Percentiles rank a stretch among this genome's conserved stretches.
These are phyloP conservation scores for Plusia festucae DNA, from an alignment of 2,888 invertebrate species.

Conservation along the genomic window DNA sequence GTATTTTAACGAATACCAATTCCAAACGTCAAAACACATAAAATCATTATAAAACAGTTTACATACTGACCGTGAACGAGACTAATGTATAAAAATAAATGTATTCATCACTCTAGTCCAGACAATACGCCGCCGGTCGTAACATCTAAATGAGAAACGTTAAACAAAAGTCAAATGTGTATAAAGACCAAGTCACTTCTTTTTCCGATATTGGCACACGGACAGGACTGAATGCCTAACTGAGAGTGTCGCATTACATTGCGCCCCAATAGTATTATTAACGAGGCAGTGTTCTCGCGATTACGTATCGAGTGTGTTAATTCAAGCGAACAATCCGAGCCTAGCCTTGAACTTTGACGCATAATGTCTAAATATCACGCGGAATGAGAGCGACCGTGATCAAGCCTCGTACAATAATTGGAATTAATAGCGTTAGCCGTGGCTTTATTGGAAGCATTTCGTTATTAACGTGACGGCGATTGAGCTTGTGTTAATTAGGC, in stretches of 20 bases:
- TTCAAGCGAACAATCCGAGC: conserved; percentile 48
- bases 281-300: conserved; percentile 36
- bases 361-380: conserved; percentile 68
- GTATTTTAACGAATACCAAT: conserved; percentile 15
- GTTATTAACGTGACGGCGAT: conserved; percentile 38
- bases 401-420: conserved; percentile 46
- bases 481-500: conserved; percentile 34
- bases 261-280: conserved; percentile 39
- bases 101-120: conserved; percentile 63
- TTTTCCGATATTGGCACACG: conserved; percentile 71
- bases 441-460: conserved; percentile 48
- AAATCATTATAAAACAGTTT: conserved; percentile 15
- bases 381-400: conserved; percentile 59
- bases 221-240: conserved; percentile 58
- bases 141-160: conserved; percentile 50
- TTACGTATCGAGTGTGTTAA: conserved; percentile 45
- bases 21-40: conserved; percentile 10
- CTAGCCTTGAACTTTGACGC: conserved; percentile 59
- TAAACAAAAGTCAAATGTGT: conserved; percentile 62
- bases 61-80: conserved; percentile 49
- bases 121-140: conserved; percentile 61
- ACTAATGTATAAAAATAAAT: conserved; percentile 54
- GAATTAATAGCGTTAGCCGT: conserved; percentile 44
- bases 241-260: conserved; percentile 53
- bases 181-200: conserved; percentile 64